Base-by-base conservation (phyloP, 2,797 vertebrate genomes). In the Balearica regulorum region DNA sequence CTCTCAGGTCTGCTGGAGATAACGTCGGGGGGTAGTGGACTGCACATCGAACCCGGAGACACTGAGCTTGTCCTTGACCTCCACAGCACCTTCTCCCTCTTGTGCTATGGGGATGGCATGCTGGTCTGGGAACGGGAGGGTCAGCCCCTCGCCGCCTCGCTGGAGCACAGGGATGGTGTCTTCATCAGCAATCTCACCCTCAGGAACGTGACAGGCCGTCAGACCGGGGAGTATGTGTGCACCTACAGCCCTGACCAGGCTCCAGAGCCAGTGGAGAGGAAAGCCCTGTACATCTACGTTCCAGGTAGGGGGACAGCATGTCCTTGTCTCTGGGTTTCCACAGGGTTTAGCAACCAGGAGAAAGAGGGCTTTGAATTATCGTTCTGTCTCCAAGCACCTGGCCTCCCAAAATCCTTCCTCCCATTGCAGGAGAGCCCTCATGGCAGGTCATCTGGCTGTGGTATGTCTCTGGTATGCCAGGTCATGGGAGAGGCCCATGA, bases 211-310 rank as follows among this genome's bases (percentile, higher is more conserved):
- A 99, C 97, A 1, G 99, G 99, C 96, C 96, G 87, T 18, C 98
- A 99, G 96, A 99, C 99, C 0, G 99, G 99, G 18, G 98, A 99
- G 68, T 99, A 99, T 76, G 83, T 94, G 1, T 99, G 99, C 69
- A 13, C 70, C 13, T 98, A 99, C 95, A 92, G 54, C 26, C 49
- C n/a, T 2, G 95, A 97, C 18, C 80, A 83, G 9, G 97, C 75
- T 8, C 84, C 96, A 43, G 98, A 98, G 94, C n/a, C 91, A 15
- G 41, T 1, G 0, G 98, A 97, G 69, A 94, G 77, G 77, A 97
- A 95, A 64, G 65, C 97, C 6, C 96, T 99, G 55, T 98, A 98
- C 33, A 96, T 99, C 87, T 99, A 99, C 13, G 99, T 99, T 57
- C 99, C 99, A 98, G 99, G 99, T 99, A 94, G 93, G 92, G 92